Evolutionary conservation across 2,888 invertebrate species (phyloP).

Genomic region (Macaria notata): DNA sequence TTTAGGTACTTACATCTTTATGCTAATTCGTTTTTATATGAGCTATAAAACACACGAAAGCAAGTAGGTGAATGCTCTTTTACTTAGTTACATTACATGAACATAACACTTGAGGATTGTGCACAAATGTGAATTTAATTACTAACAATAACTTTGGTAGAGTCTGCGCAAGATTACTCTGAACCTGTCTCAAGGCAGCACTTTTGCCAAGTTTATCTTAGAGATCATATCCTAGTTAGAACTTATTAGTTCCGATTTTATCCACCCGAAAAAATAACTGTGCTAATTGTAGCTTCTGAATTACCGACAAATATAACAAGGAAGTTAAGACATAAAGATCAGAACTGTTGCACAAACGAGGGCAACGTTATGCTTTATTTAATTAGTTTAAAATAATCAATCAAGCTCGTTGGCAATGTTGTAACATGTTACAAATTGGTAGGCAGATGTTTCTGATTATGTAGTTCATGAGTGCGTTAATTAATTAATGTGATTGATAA

Average conservation of each 20-base stretch:
- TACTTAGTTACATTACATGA: slow-evolving; percentile 12
- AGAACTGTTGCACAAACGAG: slow-evolving; percentile 7
- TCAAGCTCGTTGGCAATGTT: slow-evolving; percentile 11
- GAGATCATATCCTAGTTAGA: too few relatives aligned
- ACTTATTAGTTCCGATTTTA: too few relatives aligned
- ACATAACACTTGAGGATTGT: slow-evolving; percentile 13
- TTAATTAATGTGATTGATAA: slow-evolving; percentile 16
- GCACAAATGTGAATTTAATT: slow-evolving; percentile 20
- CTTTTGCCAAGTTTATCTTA: too few relatives aligned
- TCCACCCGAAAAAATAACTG: too few relatives aligned
- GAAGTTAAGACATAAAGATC: slow-evolving; percentile 6
- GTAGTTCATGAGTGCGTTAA: slow-evolving; percentile 6
- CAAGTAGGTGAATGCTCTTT: slow-evolving; percentile 15
- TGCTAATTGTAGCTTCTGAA: background rate
- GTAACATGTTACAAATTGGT: slow-evolving; percentile 5
- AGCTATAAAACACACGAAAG: slow-evolving; percentile 26
- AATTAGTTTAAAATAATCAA: slow-evolving; percentile 17
- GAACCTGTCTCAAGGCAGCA: too few relatives aligned
- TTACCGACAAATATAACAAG: background rate
- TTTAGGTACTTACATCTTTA: slow-evolving; percentile 20
- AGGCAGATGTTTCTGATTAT: slow-evolving; percentile 16
- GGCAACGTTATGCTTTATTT: slow-evolving; percentile 5
- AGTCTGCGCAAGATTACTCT: too few relatives aligned
- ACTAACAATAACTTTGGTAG: background rate
- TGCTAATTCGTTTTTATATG: slow-evolving; percentile 19